phyloP scores from a whole-genome alignment of 1,140 invertebrate species.

The Pygmarrhopalites habei region DNA sequence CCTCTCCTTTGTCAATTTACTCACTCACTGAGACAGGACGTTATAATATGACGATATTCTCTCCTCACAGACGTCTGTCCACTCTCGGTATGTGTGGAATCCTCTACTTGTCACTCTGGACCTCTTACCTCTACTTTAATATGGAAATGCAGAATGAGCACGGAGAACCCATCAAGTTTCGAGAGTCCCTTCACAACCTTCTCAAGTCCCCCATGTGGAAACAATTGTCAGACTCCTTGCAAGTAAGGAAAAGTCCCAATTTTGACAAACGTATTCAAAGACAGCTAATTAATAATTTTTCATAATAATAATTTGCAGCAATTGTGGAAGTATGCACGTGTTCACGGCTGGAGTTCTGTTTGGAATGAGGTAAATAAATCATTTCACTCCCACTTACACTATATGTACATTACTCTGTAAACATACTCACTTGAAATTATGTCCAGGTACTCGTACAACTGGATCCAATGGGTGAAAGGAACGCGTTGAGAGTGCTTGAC shows the following conservation, averaged over 20 bases:
- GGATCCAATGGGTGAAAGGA: constrained; percentile 81
- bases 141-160: constrained; percentile 75
- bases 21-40: neutral
- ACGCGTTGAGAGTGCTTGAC: constrained; percentile 72
- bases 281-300: too few relatives aligned
- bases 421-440: neutral
- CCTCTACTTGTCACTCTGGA: constrained; percentile 66
- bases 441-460: constrained; percentile 39
- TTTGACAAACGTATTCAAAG: too few relatives aligned
- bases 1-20: neutral
- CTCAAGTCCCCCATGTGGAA: constrained; percentile 75
- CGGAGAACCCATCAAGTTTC: constrained; percentile 76
- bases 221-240: constrained; percentile 64
- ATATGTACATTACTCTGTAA: neutral
- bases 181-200: constrained; percentile 81
- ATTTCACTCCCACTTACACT: constrained; percentile 2
- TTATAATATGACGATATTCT: neutral
- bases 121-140: constrained; percentile 80
- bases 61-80: constrained; percentile 41
- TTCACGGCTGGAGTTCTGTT: constrained; percentile 69
- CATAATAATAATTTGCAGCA: too few relatives aligned
- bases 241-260: too few relatives aligned
- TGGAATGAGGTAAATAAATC: constrained; percentile 78
- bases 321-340: constrained; percentile 63
- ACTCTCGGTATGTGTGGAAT: constrained; percentile 53